Evolutionary conservation across 1,140 invertebrate species (phyloP), one percentile per base, ranked within the genome.

Genomic region (Pararge aegeria): DNA sequence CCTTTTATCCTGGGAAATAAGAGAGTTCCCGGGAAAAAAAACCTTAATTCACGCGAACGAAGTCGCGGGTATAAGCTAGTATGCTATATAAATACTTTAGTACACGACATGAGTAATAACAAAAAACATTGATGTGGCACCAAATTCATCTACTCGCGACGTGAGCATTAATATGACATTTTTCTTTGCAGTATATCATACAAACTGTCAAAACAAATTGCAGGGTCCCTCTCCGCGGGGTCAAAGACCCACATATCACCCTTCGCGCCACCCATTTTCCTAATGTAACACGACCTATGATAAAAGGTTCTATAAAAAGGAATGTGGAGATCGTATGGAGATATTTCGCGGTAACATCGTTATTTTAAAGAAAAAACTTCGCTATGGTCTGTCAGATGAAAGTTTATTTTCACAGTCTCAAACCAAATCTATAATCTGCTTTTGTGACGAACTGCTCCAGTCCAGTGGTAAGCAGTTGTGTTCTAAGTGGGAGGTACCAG

Each of bases 171-270:
- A 65, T 72, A 68, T 65, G 55, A 62, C 57, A 46, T 61, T 65
- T 64, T 61, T 62, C 42, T 50, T 61, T 37, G 54, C 49, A 63
- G 48, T 62, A 65, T 66, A 64, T 66, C 64, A 58, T 68, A 57
- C 50, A 56, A 64, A 62, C 62, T 72, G 70, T 75, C 75, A 70
- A 64, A 74, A 66, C 69, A 78, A 76, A 75, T 78, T 70, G 73
- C 64, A 61, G 51, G 65, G 64, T 60, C 65, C 64, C 62, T 71
- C 70, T 65, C 48, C 50, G 56, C 50, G 60, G 62, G 80, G 75
- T 79, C 78, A 73, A 68, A 67, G 76, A 68, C 72, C 74, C 63
- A 63, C 61, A 60, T 75, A 73, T 75, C 73, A 80, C 68, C 73
- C 75, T 58, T 61, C 59, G 54, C 60, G n/a, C 51, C 66, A 57